Conservation (phyloP, 1,140 invertebrate species). For the Drosophila murphyi region DNA sequence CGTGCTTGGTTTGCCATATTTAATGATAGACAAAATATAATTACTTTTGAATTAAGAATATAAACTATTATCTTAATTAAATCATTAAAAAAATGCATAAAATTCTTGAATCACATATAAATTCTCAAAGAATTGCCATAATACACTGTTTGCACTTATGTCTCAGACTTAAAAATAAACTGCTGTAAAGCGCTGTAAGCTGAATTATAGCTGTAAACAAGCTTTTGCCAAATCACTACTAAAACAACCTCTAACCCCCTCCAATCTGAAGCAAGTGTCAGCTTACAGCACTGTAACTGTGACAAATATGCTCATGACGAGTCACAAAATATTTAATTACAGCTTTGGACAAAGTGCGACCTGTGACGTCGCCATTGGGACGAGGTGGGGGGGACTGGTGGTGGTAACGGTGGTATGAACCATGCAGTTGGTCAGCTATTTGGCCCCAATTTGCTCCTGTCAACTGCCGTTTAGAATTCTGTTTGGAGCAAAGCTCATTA, state of each 20-base stretch:
- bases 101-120: no score
- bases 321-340: constrained; percentile 38
- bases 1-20: no score
- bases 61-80: no score
- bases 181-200: neutral
- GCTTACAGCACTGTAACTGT: constrained; percentile 10
- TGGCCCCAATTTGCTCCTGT: constrained; percentile 51
- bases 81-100: neutral
- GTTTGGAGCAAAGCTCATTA: constrained; percentile 50
- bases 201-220: constrained; percentile 1
- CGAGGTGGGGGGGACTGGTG: neutral
- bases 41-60: no score
- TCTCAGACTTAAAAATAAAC: neutral
- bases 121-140: no score
- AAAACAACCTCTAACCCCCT: constrained; percentile 11
- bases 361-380: constrained; percentile 8
- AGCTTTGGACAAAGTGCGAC: constrained; percentile 24
- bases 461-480: constrained; percentile 50
- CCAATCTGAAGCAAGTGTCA: constrained; percentile 7
- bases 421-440: constrained; percentile 10
- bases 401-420: neutral
- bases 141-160: no score
- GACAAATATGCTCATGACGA: constrained; percentile 35
- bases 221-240: constrained; percentile 24
- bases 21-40: no score